Conservation (phyloP, 2,797 vertebrate genomes). For the Poecilia gillii region DNA sequence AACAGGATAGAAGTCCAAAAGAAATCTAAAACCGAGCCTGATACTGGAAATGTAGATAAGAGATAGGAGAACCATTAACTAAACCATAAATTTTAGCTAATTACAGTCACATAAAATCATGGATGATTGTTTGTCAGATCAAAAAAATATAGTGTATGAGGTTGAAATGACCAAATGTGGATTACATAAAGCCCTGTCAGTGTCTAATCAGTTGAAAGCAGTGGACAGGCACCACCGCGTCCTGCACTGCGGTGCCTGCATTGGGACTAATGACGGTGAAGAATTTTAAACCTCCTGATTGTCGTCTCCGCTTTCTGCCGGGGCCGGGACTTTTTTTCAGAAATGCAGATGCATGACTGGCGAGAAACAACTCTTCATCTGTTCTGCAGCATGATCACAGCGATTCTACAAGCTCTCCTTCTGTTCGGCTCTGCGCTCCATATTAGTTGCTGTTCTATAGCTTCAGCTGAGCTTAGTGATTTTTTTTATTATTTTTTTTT, state of each 20-base stretch:
- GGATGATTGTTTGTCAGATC: slow-evolving; percentile 4
- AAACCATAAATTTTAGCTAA: slow-evolving; percentile 35
- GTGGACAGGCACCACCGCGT: slow-evolving; percentile 41
- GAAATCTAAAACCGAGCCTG: not conserved
- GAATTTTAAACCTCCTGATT: slow-evolving; percentile 37
- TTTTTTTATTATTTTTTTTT: not conserved
- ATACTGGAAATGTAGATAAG: slow-evolving; percentile 6
- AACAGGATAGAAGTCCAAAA: not conserved
- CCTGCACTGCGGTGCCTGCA: slow-evolving; percentile 21
- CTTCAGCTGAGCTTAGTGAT: slow-evolving; percentile 6
- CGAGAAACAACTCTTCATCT: slow-evolving; percentile 9
- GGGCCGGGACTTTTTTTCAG: slow-evolving; percentile 5
- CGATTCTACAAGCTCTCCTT: slow-evolving; percentile 7
- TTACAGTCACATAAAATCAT: slow-evolving; percentile 36
- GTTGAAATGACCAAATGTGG: slow-evolving; percentile 67
- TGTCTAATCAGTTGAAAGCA: slow-evolving; percentile 75
- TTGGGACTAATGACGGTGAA: slow-evolving; percentile 42
- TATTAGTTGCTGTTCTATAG: slow-evolving; percentile 7
- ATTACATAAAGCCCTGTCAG: slow-evolving; percentile 72
- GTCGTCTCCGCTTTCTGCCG: slow-evolving; percentile 32
- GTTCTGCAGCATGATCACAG: slow-evolving; percentile 27
- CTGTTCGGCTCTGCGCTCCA: not conserved
- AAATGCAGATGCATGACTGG: not conserved
- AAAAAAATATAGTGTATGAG: slow-evolving; percentile 32
- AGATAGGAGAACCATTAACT: not conserved